Base-by-base conservation (phyloP, 2,888 invertebrate genomes). In the Tryphoninae sp. region DNA sequence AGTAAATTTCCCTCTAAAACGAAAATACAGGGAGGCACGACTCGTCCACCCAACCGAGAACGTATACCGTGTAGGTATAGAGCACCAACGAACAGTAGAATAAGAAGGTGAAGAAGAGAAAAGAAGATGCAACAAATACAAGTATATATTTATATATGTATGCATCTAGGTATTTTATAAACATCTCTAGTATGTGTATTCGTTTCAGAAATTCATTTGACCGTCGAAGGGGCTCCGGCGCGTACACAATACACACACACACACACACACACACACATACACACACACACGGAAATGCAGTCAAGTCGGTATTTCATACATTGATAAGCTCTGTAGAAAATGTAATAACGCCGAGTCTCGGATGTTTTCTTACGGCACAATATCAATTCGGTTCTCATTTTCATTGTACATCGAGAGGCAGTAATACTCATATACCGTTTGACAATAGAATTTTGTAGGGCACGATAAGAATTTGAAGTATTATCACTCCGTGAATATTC, bases 1-100 rank as follows among this genome's bases (percentile, higher is more conserved):
- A 86, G 86, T 84, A 81, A 86, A 86, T 86, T 86, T 86, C 85
- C 86, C 85, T 86, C 80, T 86, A 84, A 85, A 86, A 86, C 84
- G 84, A 86, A 86, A 86, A 85, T 86, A 86, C 83, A 83, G 79
- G 55, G 76, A 83, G 83, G 68, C 64, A 40, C 62, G 55, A 9
- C 67, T 51, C 61, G 79, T 71, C 58, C 78, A 76, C 74, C 53
- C 45, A 40, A 51, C 58, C 58, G 51, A 9, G 26, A 9, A 33
- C 51, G 33, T 33, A 68, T 53, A 22, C 16, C 71, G 23, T 40
- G 42, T 58, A 19, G 19, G 19, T 19, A 51, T 22, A 42, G 55
- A 67, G 51, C 61, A 59, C 78, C 22, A 79, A 62, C 65, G 68
- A 82, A 80, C 64, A 71, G 22, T 59, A 16, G 64, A 80, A 74